These are phyloP conservation scores for Tetramorium simillimum DNA, from an alignment of 1,140 invertebrate genomes.

Conservation along the genomic window DNA sequence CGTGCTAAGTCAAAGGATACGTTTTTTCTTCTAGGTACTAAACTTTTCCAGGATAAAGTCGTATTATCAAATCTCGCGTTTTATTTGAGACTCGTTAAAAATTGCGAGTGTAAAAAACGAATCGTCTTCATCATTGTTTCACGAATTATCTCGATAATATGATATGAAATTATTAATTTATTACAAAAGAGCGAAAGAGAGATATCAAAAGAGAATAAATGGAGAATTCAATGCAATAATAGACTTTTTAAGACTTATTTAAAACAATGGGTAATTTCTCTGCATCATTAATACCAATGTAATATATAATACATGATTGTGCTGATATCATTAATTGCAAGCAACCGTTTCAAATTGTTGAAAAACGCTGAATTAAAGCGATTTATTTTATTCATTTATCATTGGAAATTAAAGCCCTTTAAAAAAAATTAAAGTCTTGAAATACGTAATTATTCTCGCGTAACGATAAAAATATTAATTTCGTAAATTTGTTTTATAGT, in stretches of 20 bases:
- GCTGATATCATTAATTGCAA: not conserved
- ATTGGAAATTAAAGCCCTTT: not conserved
- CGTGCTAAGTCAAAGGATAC: slow-evolving; percentile 54
- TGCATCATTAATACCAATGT: not conserved
- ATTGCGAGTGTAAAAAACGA: not conserved
- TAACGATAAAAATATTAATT: slow-evolving; percentile 20
- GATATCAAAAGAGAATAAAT: not conserved
- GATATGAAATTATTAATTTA: not conserved
- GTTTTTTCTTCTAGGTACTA: not conserved
- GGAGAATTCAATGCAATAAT: not conserved
- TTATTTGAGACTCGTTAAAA: not conserved
- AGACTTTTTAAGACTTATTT: not conserved
- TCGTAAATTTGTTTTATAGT: slow-evolving; percentile 11
- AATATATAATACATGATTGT: not conserved
- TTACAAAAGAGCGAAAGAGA: not conserved
- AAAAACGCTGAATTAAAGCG: slow-evolving; percentile 5
- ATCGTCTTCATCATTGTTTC: not conserved
- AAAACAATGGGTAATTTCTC: not conserved
- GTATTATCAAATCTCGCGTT: slow-evolving; percentile 23
- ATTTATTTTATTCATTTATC: slow-evolving; percentile 30
- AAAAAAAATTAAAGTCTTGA: slow-evolving; percentile 19
- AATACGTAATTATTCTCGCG: not conserved
- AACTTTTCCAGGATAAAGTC: no score
- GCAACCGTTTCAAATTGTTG: not conserved
- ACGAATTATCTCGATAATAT: not conserved